These are phyloP conservation scores for Campoplex capitator DNA, from an alignment of 2,888 invertebrate species.

Conservation along the genomic window DNA sequence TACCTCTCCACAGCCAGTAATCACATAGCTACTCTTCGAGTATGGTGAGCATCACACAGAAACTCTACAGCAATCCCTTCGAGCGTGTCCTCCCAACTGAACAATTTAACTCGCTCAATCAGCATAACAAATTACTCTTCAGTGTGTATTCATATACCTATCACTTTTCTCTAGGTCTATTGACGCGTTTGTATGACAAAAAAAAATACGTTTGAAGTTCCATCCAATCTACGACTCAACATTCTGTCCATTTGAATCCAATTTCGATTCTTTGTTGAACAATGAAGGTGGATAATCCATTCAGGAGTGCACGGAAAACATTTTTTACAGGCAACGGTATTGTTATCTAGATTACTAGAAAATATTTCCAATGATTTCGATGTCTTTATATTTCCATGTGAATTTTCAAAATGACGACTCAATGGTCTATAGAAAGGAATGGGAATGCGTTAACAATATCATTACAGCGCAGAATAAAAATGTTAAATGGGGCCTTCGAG, in stretches of 20 bases:
- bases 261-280: not conserved
- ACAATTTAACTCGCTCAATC: constrained; percentile 72
- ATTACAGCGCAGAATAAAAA: not conserved
- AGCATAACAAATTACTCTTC: constrained; percentile 65
- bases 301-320: not conserved
- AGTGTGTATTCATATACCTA: not conserved
- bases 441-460: not conserved
- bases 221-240: not conserved
- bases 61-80: constrained; percentile 70
- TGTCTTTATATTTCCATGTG: not conserved
- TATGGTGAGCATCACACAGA: constrained; percentile 32
- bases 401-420: not conserved
- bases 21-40: constrained; percentile 67
- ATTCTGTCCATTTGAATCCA: constrained; percentile 6
- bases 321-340: not conserved
- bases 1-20: constrained; percentile 71
- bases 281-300: not conserved
- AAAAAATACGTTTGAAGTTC: not conserved
- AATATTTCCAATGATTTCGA: not conserved
- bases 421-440: not conserved
- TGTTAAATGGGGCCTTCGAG: not conserved
- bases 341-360: not conserved
- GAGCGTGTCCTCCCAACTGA: constrained; percentile 74
- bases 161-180: constrained; percentile 10
- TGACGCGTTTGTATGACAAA: constrained; percentile 3